A percentile compares a stretch with the other conserved stretches of the same genome.
phyloP scores from a whole-genome alignment of 2,888 invertebrate genomes.

The Drosophila mulleri region DNA sequence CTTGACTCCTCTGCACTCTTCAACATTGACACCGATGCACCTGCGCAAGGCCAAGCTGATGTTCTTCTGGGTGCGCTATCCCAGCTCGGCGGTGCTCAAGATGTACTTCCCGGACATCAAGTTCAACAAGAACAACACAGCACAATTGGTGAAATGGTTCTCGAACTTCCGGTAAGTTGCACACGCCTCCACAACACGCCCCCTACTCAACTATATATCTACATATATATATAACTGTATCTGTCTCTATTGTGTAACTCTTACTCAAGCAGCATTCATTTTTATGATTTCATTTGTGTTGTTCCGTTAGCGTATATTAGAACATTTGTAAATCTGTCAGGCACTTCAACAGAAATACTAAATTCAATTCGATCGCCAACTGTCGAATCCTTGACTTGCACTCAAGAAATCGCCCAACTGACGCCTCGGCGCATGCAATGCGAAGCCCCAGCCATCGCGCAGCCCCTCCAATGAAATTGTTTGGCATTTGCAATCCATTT shows the following conservation, averaged over 20 bases:
- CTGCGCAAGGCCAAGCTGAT: constrained; percentile 99
- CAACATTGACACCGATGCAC: constrained; percentile 99
- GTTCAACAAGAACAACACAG: constrained; percentile 99
- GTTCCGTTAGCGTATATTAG: constrained; percentile 6
- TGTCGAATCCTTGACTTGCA: constrained; percentile 75
- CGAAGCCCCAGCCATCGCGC: constrained; percentile 29
- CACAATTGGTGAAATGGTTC: constrained; percentile 99
- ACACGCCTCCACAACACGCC: constrained; percentile 7
- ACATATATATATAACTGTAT: not conserved
- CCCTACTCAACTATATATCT: not conserved
- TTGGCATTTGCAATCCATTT: constrained; percentile 54
- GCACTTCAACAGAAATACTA: constrained; percentile 29
- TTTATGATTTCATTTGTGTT: constrained; percentile 65
- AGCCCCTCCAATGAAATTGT: constrained; percentile 1
- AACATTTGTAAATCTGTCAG: constrained; percentile 28
- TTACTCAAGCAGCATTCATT: constrained; percentile 70
- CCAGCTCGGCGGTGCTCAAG: constrained; percentile 99
- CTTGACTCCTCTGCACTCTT: constrained; percentile 96
- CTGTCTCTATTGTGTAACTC: constrained; percentile 26
- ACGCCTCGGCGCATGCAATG: constrained; percentile 68
- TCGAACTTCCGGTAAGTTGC: constrained; percentile 98
- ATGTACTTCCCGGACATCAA: constrained; percentile 99
- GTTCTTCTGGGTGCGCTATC: constrained; percentile 99
- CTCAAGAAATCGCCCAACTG: constrained; percentile 69
- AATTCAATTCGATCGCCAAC: constrained; percentile 53